Percentiles rank a stretch among this genome's conserved stretches.
phyloP scores from a whole-genome alignment of 1,140 invertebrate genomes.

The Antheraea pernyi region DNA sequence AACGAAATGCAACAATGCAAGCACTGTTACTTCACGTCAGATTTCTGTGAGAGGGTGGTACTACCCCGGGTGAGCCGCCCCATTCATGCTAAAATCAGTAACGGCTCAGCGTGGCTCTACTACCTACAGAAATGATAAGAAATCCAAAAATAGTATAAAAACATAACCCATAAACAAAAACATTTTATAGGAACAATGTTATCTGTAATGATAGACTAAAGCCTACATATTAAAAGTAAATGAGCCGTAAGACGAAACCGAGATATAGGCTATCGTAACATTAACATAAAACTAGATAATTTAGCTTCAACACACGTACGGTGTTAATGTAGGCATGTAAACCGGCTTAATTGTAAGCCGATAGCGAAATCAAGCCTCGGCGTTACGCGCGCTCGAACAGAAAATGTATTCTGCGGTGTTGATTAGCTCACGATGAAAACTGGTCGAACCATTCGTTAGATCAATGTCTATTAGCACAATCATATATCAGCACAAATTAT shows the following conservation, averaged over 20 bases:
- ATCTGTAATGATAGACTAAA: not conserved
- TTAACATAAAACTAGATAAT: slow-evolving; percentile 3
- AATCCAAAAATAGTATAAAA: too few species aligned
- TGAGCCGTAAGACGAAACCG: not conserved
- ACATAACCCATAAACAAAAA: too few species aligned
- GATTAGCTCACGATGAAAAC: slow-evolving; percentile 15
- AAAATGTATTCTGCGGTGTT: slow-evolving; percentile 14
- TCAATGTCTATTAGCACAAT: slow-evolving; percentile 42
- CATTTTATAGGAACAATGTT: not conserved
- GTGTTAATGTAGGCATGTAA: not conserved
- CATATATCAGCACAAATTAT: slow-evolving; percentile 55
- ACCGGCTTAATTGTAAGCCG: slow-evolving; percentile 2
- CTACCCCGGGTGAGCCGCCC: too few species aligned
- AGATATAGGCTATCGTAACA: not conserved
- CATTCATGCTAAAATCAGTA: too few species aligned
- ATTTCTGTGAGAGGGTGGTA: too few species aligned
- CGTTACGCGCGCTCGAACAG: not conserved
- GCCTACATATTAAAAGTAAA: not conserved
- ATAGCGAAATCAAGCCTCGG: slow-evolving; percentile 1
- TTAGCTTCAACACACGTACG: not conserved
- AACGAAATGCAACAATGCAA: too few species aligned
- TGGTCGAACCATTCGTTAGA: slow-evolving; percentile 24
- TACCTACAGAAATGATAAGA: too few species aligned
- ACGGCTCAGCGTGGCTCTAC: too few species aligned
- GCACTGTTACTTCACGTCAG: too few species aligned